These are phyloP conservation scores for Clarias macrocephalus DNA, from an alignment of 2,113 vertebrate species.

Conservation along the genomic window DNA sequence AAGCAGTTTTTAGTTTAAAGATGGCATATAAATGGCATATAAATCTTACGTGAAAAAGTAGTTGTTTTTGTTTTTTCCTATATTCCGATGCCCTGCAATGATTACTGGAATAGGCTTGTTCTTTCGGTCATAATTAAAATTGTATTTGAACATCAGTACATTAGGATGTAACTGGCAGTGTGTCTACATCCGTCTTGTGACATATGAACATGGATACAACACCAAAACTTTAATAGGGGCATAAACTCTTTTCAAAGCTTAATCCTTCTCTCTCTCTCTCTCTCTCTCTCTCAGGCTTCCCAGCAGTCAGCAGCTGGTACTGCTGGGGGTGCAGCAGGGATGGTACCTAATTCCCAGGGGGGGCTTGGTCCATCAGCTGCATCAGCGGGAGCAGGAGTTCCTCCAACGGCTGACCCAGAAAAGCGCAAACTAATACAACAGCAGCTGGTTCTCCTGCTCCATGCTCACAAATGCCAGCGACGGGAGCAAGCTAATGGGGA, in stretches of 20 bases:
- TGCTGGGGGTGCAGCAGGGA: constrained; percentile 63
- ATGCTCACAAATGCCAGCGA: constrained; percentile 98
- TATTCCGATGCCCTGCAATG: not conserved
- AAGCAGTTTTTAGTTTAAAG: not conserved
- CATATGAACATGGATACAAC: not conserved
- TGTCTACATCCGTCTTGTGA: not conserved
- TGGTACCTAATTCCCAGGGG: constrained; percentile 79
- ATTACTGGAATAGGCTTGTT: not conserved
- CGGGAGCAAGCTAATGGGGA: constrained; percentile 96
- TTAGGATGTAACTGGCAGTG: not conserved
- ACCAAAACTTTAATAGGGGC: not conserved
- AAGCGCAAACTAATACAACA: constrained; percentile 99
- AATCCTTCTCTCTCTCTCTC: not conserved
- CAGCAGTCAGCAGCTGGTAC: constrained; percentile 67
- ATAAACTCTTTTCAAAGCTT: not conserved
- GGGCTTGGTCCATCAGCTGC: constrained; percentile 71
- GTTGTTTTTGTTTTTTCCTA: not conserved
- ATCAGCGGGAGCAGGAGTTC: constrained; percentile 79
- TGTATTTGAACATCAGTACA: not conserved
- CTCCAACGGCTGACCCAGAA: constrained; percentile 94
- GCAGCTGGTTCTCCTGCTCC: constrained; percentile 93
- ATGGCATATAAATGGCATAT: not conserved
- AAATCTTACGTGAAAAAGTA: not conserved
- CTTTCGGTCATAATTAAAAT: not conserved
- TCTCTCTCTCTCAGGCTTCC: constrained; percentile 58